A percentile compares a stretch with the other conserved stretches of the same genome.
phyloP scores from a whole-genome alignment of 2,888 invertebrate genomes.

The Drosophila tanythrix region DNA sequence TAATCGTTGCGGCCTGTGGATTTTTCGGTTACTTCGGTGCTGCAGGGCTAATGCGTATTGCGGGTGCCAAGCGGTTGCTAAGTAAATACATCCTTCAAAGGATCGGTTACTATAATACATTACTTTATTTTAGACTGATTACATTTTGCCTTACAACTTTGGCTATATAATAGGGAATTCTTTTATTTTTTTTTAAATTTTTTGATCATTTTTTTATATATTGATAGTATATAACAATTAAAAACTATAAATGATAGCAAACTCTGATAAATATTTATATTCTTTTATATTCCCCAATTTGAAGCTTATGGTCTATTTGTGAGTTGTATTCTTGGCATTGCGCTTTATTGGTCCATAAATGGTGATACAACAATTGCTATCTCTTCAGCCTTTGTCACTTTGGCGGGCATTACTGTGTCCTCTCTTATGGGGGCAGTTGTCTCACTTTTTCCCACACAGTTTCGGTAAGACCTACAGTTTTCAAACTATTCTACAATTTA shows the following conservation, averaged over 20 bases:
- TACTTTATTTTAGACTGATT: background rate
- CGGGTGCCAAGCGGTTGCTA: conserved; percentile 86
- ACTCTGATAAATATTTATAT: background rate
- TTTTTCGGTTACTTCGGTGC: conserved; percentile 88
- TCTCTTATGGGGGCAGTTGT: conserved; percentile 81
- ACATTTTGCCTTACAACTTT: background rate
- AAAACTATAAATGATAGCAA: background rate
- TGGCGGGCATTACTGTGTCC: conserved; percentile 80
- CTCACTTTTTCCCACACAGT: conserved; percentile 82
- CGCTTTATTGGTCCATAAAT: conserved; percentile 87
- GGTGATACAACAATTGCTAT: conserved; percentile 86
- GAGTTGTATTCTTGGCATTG: conserved; percentile 84
- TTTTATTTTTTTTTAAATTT: background rate
- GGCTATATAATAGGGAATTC: background rate
- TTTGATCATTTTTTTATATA: background rate
- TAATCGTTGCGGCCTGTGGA: conserved; percentile 88
- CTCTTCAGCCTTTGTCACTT: conserved; percentile 86
- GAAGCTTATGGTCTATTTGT: conserved; percentile 84
- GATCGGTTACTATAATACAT: background rate
- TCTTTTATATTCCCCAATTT: background rate
- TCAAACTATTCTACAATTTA: background rate
- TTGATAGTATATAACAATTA: background rate
- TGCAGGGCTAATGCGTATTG: conserved; percentile 85
- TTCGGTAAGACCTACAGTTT: conserved; percentile 72
- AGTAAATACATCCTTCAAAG: conserved; percentile 82